Percentiles rank a stretch among this genome's conserved stretches.
phyloP scores from a whole-genome alignment of 2,888 invertebrate species.

The Diadromus collaris region DNA sequence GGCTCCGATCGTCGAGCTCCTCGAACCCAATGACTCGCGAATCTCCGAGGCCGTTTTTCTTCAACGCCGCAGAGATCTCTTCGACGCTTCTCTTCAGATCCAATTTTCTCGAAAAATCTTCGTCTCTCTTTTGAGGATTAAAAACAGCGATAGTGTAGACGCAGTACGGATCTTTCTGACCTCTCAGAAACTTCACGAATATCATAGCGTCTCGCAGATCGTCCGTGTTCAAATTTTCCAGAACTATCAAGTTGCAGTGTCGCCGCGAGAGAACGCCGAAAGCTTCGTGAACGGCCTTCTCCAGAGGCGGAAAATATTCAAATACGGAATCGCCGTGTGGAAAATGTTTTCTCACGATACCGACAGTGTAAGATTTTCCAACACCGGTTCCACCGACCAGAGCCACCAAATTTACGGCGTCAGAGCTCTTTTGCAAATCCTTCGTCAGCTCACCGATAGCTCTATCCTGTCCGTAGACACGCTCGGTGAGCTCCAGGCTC shows the following conservation, averaged over 20 bases:
- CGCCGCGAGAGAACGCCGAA: constrained; percentile 64
- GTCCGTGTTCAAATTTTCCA: constrained; percentile 73
- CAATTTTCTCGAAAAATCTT: constrained; percentile 59
- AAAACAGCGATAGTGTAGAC: constrained; percentile 70
- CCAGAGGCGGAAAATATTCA: constrained; percentile 67
- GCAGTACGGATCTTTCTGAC: constrained; percentile 61
- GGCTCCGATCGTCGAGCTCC: constrained; percentile 64
- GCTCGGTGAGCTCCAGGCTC: constrained; percentile 64
- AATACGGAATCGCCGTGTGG: constrained; percentile 60
- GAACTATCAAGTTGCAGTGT: constrained; percentile 71
- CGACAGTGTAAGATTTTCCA: constrained; percentile 75
- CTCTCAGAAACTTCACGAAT: constrained; percentile 62
- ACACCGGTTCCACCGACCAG: constrained; percentile 76
- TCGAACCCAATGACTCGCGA: constrained; percentile 66
- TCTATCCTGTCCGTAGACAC: constrained; percentile 71
- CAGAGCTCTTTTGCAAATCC: constrained; percentile 58
- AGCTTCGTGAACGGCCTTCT: constrained; percentile 49
- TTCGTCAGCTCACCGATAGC: constrained; percentile 65
- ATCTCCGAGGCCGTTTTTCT: constrained; percentile 53
- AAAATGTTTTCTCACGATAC: constrained; percentile 71
- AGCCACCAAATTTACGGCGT: constrained; percentile 66
- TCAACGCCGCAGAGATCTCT: constrained; percentile 61
- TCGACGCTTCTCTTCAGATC: constrained; percentile 64
- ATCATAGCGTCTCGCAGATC: constrained; percentile 65
- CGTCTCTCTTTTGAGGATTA: constrained; percentile 69